Conservation (phyloP, 2,797 vertebrate species). For the Phoeniculus purpureus region DNA sequence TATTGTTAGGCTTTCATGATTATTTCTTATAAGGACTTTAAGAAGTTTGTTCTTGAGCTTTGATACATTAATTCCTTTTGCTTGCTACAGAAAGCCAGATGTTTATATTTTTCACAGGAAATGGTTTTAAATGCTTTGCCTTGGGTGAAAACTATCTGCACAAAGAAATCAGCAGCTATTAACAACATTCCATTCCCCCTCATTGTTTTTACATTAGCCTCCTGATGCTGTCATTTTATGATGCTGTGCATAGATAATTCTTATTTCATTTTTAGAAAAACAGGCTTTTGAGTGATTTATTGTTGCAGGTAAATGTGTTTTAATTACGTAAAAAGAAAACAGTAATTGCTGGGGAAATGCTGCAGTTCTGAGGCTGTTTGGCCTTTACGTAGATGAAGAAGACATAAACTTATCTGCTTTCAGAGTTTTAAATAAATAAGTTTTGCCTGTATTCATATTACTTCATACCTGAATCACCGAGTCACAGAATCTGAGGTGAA, state of each 20-base stretch:
- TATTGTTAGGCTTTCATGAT: background rate
- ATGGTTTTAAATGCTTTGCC: background rate
- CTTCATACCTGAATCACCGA: background rate
- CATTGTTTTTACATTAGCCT: background rate
- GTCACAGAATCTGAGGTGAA: background rate
- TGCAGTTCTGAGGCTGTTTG: background rate
- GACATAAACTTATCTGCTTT: accelerated
- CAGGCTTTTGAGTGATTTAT: background rate
- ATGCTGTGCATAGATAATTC: background rate
- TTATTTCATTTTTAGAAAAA: background rate
- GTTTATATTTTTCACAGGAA: background rate
- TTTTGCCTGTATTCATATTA: background rate
- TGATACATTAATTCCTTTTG: background rate
- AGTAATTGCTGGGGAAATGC: background rate
- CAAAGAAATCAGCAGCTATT: background rate
- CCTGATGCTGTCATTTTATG: background rate
- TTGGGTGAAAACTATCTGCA: background rate
- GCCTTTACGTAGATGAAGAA: background rate
- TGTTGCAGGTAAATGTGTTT: background rate
- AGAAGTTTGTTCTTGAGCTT: background rate
- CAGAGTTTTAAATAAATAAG: background rate
- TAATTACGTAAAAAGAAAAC: background rate
- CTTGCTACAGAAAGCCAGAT: background rate
- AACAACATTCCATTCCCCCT: background rate
- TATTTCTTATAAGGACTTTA: background rate